Base-by-base conservation (phyloP, 2,113 vertebrate species). In the Cavia porcellus region DNA sequence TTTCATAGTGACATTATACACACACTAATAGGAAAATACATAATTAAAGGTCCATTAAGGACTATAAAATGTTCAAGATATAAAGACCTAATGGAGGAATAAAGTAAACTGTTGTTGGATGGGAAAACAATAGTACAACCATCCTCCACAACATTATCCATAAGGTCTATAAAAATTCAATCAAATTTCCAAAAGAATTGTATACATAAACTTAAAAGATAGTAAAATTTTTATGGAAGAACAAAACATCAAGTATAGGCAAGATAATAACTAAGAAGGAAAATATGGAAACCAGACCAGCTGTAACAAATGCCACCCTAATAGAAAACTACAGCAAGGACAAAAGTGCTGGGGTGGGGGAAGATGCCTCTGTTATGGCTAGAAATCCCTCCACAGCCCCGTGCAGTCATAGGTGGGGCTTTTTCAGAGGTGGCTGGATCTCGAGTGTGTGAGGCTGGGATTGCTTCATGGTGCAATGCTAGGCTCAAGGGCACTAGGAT, bases 261-360 rank as follows among this genome's bases (percentile, higher is more conserved):
- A 96, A 66, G 64, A 30, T 20, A 89, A 20, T 79, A 83, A 68
- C 45, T 61, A 85, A 86, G 47, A 83, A 87, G 55, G 66, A 68
- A 17, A 70, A 42, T 35, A 94, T 89, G 32, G 12, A 42, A 66
- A 22, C 59, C 35, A 45, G 32, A 66, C 22, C 70, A 80, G 9
- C 30, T 85, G 4, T 72, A 64, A 72, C 45, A 85, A 89, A 64
- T 64, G 57, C 7, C n/a, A 92, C 62, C 19, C 38, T 35, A 12
- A 55, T 85, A 59, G 35, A 80, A 62, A 80, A 19, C 32, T 64
- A 25, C 59, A 81, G 22, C 72, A 57, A 74, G 50, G 30, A 35
- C 57, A 7, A 64, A 38, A 72, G 10, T 42, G 20, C 47, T 68
- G n/a, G 22, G 55, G 19, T 74, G 30, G 47, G 47, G 1, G 68